Conservation (phyloP, 2,888 invertebrate genomes). For the Drepanosiphum platanoidis region DNA sequence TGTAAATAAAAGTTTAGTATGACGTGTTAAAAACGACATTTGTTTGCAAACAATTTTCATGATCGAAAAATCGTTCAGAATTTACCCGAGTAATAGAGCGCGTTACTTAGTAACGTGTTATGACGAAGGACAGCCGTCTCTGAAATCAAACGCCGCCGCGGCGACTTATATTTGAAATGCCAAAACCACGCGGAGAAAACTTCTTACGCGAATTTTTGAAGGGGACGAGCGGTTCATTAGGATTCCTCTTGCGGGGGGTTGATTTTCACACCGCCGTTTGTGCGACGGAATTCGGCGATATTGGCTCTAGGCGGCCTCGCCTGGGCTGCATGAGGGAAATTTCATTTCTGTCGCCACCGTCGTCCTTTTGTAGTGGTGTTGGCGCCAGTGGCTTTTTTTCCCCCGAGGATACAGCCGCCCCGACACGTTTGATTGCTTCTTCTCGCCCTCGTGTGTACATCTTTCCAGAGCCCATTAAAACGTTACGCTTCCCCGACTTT, state of each 20-base stretch:
- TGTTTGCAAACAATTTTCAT: no score
- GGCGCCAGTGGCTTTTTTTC: constrained; percentile 48
- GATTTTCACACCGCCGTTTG: constrained; percentile 53
- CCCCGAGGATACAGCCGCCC: constrained; percentile 51
- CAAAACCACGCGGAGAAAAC: not conserved
- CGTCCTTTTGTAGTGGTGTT: constrained; percentile 48
- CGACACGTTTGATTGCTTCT: constrained; percentile 62
- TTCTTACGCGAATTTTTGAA: constrained; percentile 33
- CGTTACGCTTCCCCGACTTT: constrained; percentile 55
- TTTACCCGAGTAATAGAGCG: no score
- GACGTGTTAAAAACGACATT: no score
- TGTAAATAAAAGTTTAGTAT: no score
- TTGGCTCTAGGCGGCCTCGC: constrained; percentile 28
- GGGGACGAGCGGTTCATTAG: constrained; percentile 52
- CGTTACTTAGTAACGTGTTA: no score
- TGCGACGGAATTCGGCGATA: constrained; percentile 44
- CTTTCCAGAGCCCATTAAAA: constrained; percentile 57
- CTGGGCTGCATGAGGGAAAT: constrained; percentile 36
- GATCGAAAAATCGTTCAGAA: no score
- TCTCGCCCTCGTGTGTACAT: constrained; percentile 48
- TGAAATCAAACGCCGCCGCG: not conserved
- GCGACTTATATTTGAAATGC: not conserved
- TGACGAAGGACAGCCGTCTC: no score
- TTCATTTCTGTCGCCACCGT: constrained; percentile 59
- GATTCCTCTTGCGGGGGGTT: constrained; percentile 56